These are phyloP conservation scores for Indri indri DNA, from an alignment of 2,113 vertebrate genomes.

Conservation along the genomic window DNA sequence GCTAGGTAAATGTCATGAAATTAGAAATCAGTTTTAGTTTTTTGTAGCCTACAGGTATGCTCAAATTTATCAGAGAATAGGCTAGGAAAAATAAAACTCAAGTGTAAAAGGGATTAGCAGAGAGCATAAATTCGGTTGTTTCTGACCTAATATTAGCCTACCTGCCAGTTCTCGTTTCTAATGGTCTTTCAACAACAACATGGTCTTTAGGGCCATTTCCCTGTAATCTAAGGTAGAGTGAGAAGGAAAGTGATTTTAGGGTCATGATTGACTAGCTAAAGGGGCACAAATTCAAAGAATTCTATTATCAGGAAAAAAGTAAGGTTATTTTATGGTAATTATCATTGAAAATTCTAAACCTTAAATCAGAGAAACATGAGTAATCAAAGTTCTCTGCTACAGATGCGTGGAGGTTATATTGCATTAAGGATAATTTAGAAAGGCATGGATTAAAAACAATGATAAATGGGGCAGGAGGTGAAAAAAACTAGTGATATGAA, in stretches of 20 bases:
- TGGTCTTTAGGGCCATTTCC: constrained; percentile 7
- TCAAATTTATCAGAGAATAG: not conserved
- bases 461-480: not conserved
- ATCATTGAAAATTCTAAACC: constrained; percentile 1
- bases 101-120: not conserved
- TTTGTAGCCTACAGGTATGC: not conserved
- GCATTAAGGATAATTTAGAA: not conserved
- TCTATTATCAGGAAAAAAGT: constrained; percentile 8
- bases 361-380: constrained; percentile 5
- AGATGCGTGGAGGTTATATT: not conserved
- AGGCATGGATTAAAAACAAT: not conserved
- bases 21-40: not conserved
- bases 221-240: not conserved
- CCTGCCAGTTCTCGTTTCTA: not conserved
- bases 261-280: not conserved
- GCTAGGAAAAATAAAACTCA: not conserved
- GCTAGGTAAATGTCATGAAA: not conserved
- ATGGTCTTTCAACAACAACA: not conserved
- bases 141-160: not conserved
- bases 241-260: constrained; percentile 7
- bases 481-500: not conserved
- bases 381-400: not conserved
- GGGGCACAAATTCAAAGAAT: not conserved
- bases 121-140: not conserved
- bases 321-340: constrained; percentile 54